Evolutionary conservation across 2,888 invertebrate genomes (phyloP).

Genomic region (Drosophila formosana): DNA sequence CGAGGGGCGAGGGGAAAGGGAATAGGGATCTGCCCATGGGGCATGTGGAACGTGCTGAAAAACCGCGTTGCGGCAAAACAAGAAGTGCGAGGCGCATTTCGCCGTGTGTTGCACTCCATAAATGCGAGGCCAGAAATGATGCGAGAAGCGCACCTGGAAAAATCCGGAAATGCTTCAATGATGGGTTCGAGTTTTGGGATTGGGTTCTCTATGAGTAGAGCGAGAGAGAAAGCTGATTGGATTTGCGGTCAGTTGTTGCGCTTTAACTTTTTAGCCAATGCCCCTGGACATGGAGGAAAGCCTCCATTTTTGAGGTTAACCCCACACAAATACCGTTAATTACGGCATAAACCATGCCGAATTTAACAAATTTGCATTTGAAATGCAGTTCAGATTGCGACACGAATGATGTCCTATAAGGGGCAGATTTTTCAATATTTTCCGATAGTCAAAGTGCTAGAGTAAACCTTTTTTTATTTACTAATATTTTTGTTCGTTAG

Average conservation of each 20-base stretch:
- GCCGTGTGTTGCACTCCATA: slow-evolving; percentile 21
- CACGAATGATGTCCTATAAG: no score
- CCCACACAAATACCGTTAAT: slow-evolving; percentile 22
- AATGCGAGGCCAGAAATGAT: slow-evolving; percentile 24
- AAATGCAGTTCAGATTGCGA: background rate
- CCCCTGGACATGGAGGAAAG: background rate
- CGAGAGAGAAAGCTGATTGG: slow-evolving; percentile 20
- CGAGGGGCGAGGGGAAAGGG: background rate
- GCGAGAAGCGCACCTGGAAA: slow-evolving; percentile 34
- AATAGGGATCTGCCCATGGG: background rate
- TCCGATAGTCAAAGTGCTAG: no score
- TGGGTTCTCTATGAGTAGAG: slow-evolving; percentile 5
- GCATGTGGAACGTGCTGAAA: slow-evolving; percentile 66
- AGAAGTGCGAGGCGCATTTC: slow-evolving; percentile 52
- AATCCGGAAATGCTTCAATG: slow-evolving; percentile 16
- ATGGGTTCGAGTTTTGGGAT: background rate
- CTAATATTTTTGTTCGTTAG: no score
- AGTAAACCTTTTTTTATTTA: no score
- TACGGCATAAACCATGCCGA: slow-evolving; percentile 7
- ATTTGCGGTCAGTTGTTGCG: slow-evolving; percentile 41
- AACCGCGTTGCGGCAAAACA: slow-evolving; percentile 67
- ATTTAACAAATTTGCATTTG: slow-evolving; percentile 14
- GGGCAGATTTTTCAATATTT: no score
- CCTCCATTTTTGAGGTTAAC: background rate
- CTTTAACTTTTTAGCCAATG: slow-evolving; percentile 14